phyloP scores from a whole-genome alignment of 2,113 vertebrate genomes.

The Malurus alboscapulatus region DNA sequence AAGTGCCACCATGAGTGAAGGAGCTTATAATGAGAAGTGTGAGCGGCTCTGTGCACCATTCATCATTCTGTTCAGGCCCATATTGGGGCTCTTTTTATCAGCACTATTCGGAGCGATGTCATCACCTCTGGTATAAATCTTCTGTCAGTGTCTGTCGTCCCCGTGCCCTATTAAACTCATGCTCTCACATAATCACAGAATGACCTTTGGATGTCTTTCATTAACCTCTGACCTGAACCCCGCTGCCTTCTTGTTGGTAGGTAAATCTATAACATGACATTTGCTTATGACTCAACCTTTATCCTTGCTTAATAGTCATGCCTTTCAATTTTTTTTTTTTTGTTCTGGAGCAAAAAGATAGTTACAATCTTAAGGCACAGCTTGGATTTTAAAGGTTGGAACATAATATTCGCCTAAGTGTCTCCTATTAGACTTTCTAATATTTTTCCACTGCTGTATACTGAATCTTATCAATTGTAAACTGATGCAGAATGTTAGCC shows the following conservation, averaged over 20 bases:
- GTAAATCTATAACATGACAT: conserved; percentile 83
- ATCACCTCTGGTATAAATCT: conserved; percentile 92
- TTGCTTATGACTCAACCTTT: conserved; percentile 80
- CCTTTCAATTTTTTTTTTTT: conserved; percentile 56
- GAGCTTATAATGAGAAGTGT: conserved; percentile 89
- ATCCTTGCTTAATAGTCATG: conserved; percentile 73
- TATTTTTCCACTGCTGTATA: conserved; percentile 11
- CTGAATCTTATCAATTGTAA: conserved; percentile 28
- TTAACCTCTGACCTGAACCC: conserved; percentile 90
- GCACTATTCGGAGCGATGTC: conserved; percentile 90
- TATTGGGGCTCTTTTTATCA: conserved; percentile 92
- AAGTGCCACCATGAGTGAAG: conserved; percentile 84
- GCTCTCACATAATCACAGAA: conserved; percentile 85
- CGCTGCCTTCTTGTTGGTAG: conserved; percentile 82
- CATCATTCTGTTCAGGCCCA: conserved; percentile 85
- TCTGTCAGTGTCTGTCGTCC: conserved; percentile 81
- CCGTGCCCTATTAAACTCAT: conserved; percentile 84
- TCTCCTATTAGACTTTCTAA: conserved; percentile 54
- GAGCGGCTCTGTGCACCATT: conserved; percentile 84
- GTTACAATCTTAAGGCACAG: conserved; percentile 63
- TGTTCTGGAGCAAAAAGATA: conserved; percentile 67
- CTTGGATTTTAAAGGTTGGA: conserved; percentile 70
- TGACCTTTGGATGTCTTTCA: conserved; percentile 91
- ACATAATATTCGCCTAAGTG: conserved; percentile 59
- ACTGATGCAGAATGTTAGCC: conserved; percentile 24